Base-by-base conservation (phyloP, 2,888 invertebrate genomes). In the Corbicula japonica region DNA sequence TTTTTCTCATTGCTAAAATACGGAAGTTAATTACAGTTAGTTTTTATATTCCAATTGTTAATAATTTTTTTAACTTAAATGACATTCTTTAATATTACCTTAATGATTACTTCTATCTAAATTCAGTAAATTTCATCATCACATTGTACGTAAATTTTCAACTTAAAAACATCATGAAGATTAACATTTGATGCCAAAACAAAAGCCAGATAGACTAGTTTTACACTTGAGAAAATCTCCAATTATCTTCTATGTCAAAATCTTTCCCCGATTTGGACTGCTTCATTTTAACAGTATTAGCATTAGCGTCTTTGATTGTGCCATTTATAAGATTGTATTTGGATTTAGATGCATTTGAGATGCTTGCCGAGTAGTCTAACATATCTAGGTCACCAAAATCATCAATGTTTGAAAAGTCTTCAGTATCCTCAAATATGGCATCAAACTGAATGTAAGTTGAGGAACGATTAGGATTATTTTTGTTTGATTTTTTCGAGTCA, bases 391-490 rank as follows among this genome's bases (percentile, higher is more conserved):
- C 80, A 41, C 32, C 44, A 8, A 65, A 18, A 28, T 58, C 65
- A 0, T 44, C 66, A 10, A 89, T 83, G 58, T 85, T 83, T 8
- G 77, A 70, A 69, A 90, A 82, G 46, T 89, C 90, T 58, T 91
- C 91, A 15, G 82, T 80, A 41, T 89, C 89, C 66, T 91, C 91
- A 65, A 90, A 90, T 54, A 91, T 91, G 1, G 90, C 87, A 75
- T 91, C 89, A 79, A 90, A 90, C 65, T 90, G 86, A 28, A 91
- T 89, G 74, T 91, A 91, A 15, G 91, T 91, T n/a, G 91, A 90
- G 6, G 90, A 88, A 58, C 88, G 77, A 32, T 86, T 87, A 56
- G 80, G 83, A 56, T 84, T 86, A 30, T 86, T 87, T 52, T 86
- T 86, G 50, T 79, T 62, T 21, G 83, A 63, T 56, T 73, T 86